Evolutionary conservation across 92 coral and sea anemone species (phyloP), one percentile per base, ranked within the genome.

Genomic region (Heliopora coerulea): DNA sequence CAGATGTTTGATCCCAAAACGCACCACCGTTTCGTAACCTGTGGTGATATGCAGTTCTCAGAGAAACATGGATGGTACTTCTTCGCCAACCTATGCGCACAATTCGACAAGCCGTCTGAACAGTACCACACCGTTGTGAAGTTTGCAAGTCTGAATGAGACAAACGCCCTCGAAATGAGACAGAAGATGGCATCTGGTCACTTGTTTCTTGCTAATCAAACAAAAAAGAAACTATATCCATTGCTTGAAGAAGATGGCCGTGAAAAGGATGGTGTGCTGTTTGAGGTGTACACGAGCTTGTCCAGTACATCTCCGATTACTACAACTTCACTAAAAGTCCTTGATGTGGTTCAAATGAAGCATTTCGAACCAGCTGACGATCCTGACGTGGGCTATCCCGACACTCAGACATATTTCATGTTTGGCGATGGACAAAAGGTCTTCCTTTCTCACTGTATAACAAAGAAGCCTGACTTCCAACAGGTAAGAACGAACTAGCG

Each of bases 401-500:
- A 80, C 42, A 14, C 14, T 58, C 75, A 79, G 59, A 75, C 68
- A 10, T 91, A 85, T 65, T 85, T 85, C 85, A 74, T 91, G 81
- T 88, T 81, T 35, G 97, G 96, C 3, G 78, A 82, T 62, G 63
- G 68, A 27, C 73, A 54, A 0, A 84, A 79, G 63, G 86, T 75
- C 20, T 91, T 59, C 78, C 52, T 91, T 18, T 76, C 89, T 7
- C 97, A 89, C 75, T 76, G 89, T 60, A 87, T 89, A 8, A 68
- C 78, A 40, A 86, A 74, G 62, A 56, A 56, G 26, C 86, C 89
- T 19, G 96, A 88, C 70, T 91, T 84, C 79, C 82, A 81, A 41
- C 97, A 91, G 91, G 97, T 91, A 73, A 49, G 52, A 6, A 26
- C 62, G 30, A 24, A n/a, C n/a, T n/a, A n/a, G n/a, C n/a, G n/a